These are phyloP conservation scores for Butastur rufipennis DNA, from an alignment of 2,113 vertebrate genomes.

Conservation along the genomic window DNA sequence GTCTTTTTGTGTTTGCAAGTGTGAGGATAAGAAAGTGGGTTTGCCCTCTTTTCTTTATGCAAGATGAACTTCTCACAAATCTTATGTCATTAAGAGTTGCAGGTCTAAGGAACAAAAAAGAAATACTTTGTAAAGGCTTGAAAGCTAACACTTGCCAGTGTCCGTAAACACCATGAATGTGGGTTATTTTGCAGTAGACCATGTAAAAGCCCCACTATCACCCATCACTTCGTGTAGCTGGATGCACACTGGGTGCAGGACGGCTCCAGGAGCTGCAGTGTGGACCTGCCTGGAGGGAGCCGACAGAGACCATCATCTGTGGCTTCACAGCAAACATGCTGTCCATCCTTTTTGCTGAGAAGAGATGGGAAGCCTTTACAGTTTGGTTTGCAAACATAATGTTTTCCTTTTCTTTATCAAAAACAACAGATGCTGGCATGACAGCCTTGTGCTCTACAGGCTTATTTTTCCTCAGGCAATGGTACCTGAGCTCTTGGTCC, in stretches of 20 bases:
- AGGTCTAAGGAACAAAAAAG: neutral
- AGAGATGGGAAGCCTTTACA: neutral
- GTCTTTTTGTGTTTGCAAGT: neutral
- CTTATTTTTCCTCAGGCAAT: neutral
- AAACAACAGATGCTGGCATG: neutral
- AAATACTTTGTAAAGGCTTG: neutral
- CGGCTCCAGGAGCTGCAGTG: neutral
- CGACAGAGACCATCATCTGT: neutral
- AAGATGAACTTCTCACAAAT: neutral
- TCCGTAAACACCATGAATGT: neutral
- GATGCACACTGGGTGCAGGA: rapidly evolving
- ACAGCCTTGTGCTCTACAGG: neutral
- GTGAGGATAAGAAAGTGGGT: neutral
- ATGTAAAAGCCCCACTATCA: neutral
- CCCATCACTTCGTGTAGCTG: neutral
- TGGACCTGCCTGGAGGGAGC: neutral
- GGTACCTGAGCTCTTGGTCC: neutral
- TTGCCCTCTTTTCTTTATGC: neutral
- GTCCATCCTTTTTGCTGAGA: neutral
- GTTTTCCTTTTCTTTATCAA: neutral
- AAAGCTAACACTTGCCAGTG: neutral
- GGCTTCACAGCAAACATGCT: neutral
- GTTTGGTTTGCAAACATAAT: neutral
- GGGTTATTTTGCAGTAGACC: neutral
- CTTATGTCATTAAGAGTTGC: neutral